A percentile compares a stretch with the other conserved stretches of the same genome.
Conservation (phyloP, 2,113 vertebrate genomes). For the Malurus melanocephalus region DNA sequence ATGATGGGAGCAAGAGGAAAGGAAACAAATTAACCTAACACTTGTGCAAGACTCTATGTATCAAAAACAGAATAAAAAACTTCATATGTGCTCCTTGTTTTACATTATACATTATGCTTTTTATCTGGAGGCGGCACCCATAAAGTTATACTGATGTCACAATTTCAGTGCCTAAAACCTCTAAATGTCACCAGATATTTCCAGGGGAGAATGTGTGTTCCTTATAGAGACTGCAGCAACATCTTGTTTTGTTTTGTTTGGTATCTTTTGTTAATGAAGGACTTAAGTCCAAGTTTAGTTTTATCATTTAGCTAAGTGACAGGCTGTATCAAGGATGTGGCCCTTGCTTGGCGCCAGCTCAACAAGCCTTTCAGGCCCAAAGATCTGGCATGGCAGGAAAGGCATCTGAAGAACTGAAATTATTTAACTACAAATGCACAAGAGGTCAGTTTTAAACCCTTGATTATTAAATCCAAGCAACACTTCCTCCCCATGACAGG, state of each 20-base stretch:
- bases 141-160: not conserved
- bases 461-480: not conserved
- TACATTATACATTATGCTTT: not conserved
- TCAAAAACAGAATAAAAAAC: not conserved
- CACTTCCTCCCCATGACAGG: not conserved
- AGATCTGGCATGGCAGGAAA: not conserved
- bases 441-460: not conserved
- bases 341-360: not conserved
- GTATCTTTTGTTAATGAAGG: not conserved
- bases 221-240: not conserved
- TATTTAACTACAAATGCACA: not conserved
- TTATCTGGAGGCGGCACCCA: not conserved
- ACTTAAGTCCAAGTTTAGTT: not conserved
- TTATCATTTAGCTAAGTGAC: not conserved
- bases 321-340: not conserved
- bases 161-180: not conserved
- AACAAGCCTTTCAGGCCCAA: not conserved
- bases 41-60: not conserved
- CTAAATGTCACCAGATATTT: rapidly evolving
- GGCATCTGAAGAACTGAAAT: not conserved
- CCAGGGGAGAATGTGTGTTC: not conserved
- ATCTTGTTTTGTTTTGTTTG: not conserved
- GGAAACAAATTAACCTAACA: not conserved
- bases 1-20: not conserved
- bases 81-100: not conserved